phyloP scores from a whole-genome alignment of 2,888 invertebrate species.

The Cecidostiba fungosa region DNA sequence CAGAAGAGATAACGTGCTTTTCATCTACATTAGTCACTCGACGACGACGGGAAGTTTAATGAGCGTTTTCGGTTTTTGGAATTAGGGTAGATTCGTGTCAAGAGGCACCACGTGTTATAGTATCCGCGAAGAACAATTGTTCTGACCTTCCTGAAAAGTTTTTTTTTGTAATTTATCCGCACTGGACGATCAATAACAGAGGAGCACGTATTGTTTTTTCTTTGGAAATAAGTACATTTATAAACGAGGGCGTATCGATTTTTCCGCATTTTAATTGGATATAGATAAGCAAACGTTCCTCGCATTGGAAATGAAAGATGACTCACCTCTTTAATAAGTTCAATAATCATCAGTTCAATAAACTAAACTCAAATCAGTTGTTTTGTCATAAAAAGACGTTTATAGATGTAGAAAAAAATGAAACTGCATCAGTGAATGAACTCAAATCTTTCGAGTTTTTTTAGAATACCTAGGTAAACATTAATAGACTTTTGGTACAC shows the following conservation, averaged over 20 bases:
- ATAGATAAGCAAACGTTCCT: not conserved
- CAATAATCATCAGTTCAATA: too few species aligned
- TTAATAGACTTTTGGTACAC: conserved; percentile 28
- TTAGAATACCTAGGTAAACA: not conserved
- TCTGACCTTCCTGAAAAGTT: not conserved
- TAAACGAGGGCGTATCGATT: not conserved
- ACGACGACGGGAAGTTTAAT: not conserved
- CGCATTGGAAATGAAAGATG: not conserved
- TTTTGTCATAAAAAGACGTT: too few species aligned
- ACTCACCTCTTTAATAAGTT: not conserved
- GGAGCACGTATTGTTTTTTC: not conserved
- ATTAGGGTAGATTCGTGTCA: conserved; percentile 1
- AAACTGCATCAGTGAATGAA: too few species aligned
- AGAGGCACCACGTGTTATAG: not conserved
- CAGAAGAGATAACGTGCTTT: not conserved
- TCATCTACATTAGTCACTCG: not conserved
- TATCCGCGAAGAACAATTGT: not conserved
- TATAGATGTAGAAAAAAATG: too few species aligned
- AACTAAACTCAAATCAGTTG: too few species aligned
- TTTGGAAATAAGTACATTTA: not conserved
- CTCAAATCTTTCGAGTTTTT: not conserved
- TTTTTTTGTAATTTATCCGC: not conserved
- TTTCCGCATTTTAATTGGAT: not conserved
- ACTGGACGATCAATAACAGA: not conserved
- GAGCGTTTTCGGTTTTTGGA: not conserved